A percentile compares a stretch with the other conserved stretches of the same genome.
Conservation (phyloP, 2,797 vertebrate species). For the Channallabes apus region DNA sequence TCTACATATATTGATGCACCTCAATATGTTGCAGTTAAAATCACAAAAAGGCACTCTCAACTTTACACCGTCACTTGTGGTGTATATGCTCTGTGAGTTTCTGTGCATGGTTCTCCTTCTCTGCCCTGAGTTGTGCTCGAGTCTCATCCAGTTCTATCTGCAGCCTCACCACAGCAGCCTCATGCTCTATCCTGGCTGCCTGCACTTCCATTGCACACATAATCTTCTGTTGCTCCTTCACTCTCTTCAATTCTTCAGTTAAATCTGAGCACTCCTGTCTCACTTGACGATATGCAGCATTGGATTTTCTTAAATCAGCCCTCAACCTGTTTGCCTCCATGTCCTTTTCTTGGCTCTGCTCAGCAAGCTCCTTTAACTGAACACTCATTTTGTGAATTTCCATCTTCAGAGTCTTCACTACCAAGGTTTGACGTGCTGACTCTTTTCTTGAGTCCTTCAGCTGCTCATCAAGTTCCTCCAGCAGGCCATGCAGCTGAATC, state of each 20-base stretch:
- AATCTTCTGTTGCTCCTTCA: constrained; percentile 54
- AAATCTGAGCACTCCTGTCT: constrained; percentile 59
- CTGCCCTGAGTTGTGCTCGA: not conserved
- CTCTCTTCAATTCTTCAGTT: constrained; percentile 48
- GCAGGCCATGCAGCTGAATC: constrained; percentile 40
- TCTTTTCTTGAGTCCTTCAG: constrained; percentile 51
- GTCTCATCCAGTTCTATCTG: not conserved
- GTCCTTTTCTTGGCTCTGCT: constrained; percentile 45
- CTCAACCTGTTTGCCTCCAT: not conserved
- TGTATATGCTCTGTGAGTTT: not conserved
- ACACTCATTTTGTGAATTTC: constrained; percentile 14
- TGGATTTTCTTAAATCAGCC: not conserved
- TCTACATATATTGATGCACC: not conserved
- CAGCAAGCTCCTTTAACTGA: constrained; percentile 39
- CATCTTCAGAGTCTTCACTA: constrained; percentile 39
- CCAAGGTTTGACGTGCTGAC: constrained; percentile 26
- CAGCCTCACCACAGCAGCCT: not conserved
- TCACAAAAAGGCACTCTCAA: not conserved
- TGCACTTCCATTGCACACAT: constrained; percentile 6
- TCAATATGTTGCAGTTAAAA: not conserved
- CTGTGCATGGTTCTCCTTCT: not conserved
- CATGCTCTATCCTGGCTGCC: not conserved
- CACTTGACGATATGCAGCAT: constrained; percentile 54
- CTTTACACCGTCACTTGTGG: not conserved
- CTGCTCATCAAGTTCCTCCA: constrained; percentile 58